A percentile compares a stretch with the other conserved stretches of the same genome.
Conservation (phyloP, 2,797 vertebrate species). For the Botia almorhae region DNA sequence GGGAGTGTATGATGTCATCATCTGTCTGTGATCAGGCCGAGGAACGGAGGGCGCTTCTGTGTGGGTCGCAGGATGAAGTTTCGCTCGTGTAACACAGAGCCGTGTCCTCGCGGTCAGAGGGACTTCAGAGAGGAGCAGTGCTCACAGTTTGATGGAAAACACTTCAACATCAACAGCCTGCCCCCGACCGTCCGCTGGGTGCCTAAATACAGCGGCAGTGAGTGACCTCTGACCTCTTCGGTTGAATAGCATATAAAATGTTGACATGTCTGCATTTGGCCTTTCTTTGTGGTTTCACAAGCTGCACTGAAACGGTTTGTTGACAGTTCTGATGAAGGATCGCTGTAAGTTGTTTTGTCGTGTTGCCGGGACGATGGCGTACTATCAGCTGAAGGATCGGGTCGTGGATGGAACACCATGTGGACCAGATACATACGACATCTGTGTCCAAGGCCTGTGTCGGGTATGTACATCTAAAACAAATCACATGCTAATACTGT, state of each 20-base stretch:
- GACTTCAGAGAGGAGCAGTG: constrained; percentile 96
- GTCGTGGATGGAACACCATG: constrained; percentile 94
- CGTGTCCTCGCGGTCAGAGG: constrained; percentile 87
- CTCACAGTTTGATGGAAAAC: constrained; percentile 92
- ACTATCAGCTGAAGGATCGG: constrained; percentile 94
- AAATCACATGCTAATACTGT: neutral
- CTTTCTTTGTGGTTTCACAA: too few species aligned
- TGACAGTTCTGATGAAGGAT: constrained; percentile 92
- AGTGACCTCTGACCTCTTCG: constrained; percentile 70
- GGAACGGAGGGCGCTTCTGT: constrained; percentile 92
- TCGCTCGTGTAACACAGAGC: constrained; percentile 94
- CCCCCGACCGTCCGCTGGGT: constrained; percentile 91
- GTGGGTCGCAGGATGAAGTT: constrained; percentile 97
- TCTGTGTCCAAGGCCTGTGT: constrained; percentile 98
- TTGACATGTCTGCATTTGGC: too few species aligned
- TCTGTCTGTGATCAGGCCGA: constrained; percentile 78
- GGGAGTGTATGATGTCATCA: neutral
- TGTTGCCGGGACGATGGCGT: constrained; percentile 89
- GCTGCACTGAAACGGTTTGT: neutral
- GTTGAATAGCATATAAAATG: too few species aligned
- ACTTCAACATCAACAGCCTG: constrained; percentile 96
- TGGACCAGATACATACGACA: constrained; percentile 90
- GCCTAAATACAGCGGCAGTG: constrained; percentile 97
- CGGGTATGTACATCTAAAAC: constrained; percentile 77
- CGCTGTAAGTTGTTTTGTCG: constrained; percentile 98